Base-by-base conservation (phyloP, 1,140 invertebrate genomes). In the Dolichoris vasculosae region DNA sequence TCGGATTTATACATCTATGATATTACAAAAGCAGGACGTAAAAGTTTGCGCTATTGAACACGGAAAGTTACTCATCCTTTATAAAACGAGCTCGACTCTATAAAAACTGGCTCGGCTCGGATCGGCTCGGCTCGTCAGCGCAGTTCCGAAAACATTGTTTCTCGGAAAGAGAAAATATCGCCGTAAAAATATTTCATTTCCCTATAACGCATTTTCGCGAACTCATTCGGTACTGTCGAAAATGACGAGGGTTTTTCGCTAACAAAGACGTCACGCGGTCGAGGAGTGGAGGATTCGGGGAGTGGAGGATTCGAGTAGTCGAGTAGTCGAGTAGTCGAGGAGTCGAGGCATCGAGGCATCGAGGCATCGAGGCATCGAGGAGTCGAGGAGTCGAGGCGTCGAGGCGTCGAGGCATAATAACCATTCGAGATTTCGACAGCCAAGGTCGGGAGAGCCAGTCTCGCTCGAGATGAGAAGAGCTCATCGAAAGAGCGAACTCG, bases 251-350 rank as follows among this genome's bases (percentile, higher is more conserved):
- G 80, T 71, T 51, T 67, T 43, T 32, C 43, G 67, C 43, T 69
- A 82, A 73, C 46, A 55, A 82, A 82, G 80, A 82, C 67, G 43
- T 82, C 80, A 82, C 30, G 64, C n/a, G 26, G 64, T 26, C 8
- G 17, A 26, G 20, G 2, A n/a, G n/a, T n/a, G n/a, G n/a, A n/a
- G n/a, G n/a, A n/a, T n/a, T n/a, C n/a, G n/a, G n/a, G n/a, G n/a
- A n/a, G n/a, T n/a, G n/a, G n/a, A n/a, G n/a, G n/a, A n/a, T n/a
- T n/a, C n/a, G n/a, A n/a, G n/a, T n/a, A n/a, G n/a, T n/a, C n/a
- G n/a, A n/a, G n/a, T n/a, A n/a, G n/a, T n/a, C n/a, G n/a, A n/a
- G n/a, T n/a, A n/a, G n/a, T n/a, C n/a, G n/a, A n/a, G n/a, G n/a
- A n/a, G n/a, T n/a, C n/a, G n/a, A n/a, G n/a, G n/a, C n/a, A n/a